Conservation (phyloP, 23 tunicate species). For the Botrylloides violaceus region DNA sequence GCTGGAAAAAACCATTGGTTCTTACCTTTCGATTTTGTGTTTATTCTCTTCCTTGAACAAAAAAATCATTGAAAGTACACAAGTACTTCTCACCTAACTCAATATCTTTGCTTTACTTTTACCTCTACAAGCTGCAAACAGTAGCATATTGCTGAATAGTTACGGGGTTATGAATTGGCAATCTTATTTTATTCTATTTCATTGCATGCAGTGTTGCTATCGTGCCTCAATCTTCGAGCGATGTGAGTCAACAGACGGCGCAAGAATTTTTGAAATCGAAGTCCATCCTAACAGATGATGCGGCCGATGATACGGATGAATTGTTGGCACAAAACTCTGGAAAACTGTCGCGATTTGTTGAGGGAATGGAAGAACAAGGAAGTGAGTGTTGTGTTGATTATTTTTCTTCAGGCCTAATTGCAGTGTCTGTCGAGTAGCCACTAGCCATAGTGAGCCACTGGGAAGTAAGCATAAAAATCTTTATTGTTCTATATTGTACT, state of each 20-base stretch:
- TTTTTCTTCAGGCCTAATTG: background rate
- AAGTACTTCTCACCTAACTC: too few species aligned
- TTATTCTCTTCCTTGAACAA: too few species aligned
- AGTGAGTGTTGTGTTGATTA: conserved; percentile 13
- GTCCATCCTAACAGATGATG: background rate
- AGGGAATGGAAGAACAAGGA: conserved; percentile 27
- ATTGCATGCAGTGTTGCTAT: background rate
- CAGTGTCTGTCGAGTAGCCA: background rate
- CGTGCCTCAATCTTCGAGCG: background rate
- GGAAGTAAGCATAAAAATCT: background rate
- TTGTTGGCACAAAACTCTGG: background rate
- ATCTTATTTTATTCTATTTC: too few species aligned
- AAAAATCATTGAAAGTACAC: too few species aligned
- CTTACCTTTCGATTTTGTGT: too few species aligned
- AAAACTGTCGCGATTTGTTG: conserved; percentile 11
- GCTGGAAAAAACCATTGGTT: too few species aligned
- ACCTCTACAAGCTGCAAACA: too few species aligned
- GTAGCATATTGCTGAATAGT: too few species aligned
- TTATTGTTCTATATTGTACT: background rate
- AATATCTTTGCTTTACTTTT: too few species aligned
- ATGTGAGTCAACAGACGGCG: background rate
- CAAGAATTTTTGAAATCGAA: conserved; percentile 4
- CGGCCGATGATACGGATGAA: conserved; percentile 2
- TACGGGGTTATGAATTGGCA: too few species aligned
- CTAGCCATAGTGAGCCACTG: background rate